Evolutionary conservation across 2,888 invertebrate species (phyloP).

Genomic region (Syritta pipiens): DNA sequence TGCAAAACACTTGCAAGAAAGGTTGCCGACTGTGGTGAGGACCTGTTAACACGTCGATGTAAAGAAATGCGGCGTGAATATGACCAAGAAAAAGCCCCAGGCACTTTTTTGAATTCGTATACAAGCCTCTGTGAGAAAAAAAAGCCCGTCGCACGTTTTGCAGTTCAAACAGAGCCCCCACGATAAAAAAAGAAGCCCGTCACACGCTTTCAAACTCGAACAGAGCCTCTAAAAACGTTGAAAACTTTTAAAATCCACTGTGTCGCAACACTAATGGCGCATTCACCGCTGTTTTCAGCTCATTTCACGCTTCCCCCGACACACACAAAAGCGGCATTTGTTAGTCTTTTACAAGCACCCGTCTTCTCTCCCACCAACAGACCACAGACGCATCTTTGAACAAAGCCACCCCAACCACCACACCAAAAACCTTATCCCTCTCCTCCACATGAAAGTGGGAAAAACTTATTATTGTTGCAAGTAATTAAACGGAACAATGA

Average conservation of each 20-base stretch:
- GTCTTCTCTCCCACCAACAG: constrained; percentile 10
- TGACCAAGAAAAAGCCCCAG: no score
- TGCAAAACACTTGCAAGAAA: no score
- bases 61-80: no score
- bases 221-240: not conserved
- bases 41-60: no score
- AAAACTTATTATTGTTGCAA: constrained; percentile 61
- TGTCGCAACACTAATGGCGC: constrained; percentile 39
- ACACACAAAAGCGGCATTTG: constrained; percentile 41
- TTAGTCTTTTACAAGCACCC: constrained; percentile 18
- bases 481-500: constrained; percentile 66
- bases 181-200: no score
- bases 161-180: no score
- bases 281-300: constrained; percentile 31
- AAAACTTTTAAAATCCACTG: constrained; percentile 20
- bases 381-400: not conserved
- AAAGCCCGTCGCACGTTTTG: no score
- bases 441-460: constrained; percentile 45
- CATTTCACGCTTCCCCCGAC: constrained; percentile 29
- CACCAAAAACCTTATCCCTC: constrained; percentile 25
- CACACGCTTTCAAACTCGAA: no score
- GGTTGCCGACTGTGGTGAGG: no score
- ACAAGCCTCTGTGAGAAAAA: no score
- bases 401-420: not conserved
- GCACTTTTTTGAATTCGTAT: no score